Percentiles rank a stretch among this genome's conserved stretches.
phyloP scores from a whole-genome alignment of 1,140 invertebrate genomes.

The Bradysia coprophila region DNA sequence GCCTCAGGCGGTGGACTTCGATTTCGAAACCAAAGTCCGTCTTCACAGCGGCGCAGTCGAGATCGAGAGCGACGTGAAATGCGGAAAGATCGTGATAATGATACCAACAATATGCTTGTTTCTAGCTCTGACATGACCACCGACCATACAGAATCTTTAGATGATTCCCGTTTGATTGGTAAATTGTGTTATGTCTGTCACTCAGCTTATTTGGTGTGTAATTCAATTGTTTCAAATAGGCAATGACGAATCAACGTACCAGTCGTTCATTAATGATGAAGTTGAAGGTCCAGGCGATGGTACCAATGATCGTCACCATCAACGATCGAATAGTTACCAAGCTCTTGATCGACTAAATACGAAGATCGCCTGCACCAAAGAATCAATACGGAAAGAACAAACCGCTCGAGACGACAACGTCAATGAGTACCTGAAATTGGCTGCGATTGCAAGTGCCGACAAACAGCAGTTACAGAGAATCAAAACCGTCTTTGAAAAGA shows the following conservation, averaged over 20 bases:
- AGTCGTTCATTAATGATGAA: constrained; percentile 20
- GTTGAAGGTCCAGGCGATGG: constrained; percentile 9
- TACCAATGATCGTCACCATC: constrained; percentile 8
- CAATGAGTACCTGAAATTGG: constrained; percentile 86
- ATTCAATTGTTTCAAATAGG: background rate
- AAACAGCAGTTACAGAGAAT: constrained; percentile 81
- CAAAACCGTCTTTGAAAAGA: constrained; percentile 96
- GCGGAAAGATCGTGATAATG: constrained; percentile 18
- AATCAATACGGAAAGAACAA: constrained; percentile 77
- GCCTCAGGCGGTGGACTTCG: constrained; percentile 4
- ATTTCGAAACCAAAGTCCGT: constrained; percentile 22
- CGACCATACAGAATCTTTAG: constrained; percentile 8
- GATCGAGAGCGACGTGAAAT: constrained; percentile 16
- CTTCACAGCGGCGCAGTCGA: constrained; percentile 15
- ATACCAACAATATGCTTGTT: constrained; percentile 15
- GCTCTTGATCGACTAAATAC: constrained; percentile 69
- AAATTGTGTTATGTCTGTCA: background rate
- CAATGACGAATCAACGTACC: constrained; percentile 14
- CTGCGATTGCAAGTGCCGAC: constrained; percentile 63
- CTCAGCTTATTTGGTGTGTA: background rate
- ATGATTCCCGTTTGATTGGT: constrained; percentile 20
- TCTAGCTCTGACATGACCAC: constrained; percentile 10
- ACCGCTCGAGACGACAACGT: constrained; percentile 89
- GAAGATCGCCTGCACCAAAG: constrained; percentile 76
- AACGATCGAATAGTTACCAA: constrained; percentile 19